A percentile compares a stretch with the other conserved stretches of the same genome.
phyloP scores from a whole-genome alignment of 2,888 invertebrate species.

The Ichneumoninae sp. region DNA sequence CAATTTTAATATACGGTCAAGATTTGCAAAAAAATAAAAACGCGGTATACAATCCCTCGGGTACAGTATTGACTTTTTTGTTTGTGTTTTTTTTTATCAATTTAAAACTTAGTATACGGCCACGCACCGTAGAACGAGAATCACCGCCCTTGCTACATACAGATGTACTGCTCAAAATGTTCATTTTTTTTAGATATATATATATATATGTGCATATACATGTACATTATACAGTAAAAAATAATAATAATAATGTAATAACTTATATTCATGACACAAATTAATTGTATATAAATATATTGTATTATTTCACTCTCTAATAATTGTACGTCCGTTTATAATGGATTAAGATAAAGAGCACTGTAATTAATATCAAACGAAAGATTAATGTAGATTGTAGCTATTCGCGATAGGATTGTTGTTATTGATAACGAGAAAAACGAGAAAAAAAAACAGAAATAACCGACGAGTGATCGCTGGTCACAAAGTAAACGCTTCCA shows the following conservation, averaged over 20 bases:
- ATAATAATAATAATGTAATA: conserved; percentile 72
- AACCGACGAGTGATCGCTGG: conserved; percentile 11
- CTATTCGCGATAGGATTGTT: conserved; percentile 2
- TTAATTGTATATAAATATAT: conserved; percentile 76
- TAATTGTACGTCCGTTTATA: conserved; percentile 42
- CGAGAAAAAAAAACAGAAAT: background rate
- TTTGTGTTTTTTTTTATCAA: conserved; percentile 15
- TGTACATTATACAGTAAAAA: conserved; percentile 56
- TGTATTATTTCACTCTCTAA: conserved; percentile 54
- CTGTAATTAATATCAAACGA: conserved; percentile 75
- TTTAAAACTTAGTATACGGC: conserved; percentile 12
- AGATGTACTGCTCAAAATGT: conserved; percentile 77
- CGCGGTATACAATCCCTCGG: conserved; percentile 33
- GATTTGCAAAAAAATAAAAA: background rate
- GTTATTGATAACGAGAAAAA: conserved; percentile 1
- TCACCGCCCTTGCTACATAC: conserved; percentile 63
- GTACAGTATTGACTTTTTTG: conserved; percentile 36
- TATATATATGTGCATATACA: conserved; percentile 65
- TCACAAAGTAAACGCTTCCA: background rate
- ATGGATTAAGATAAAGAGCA: conserved; percentile 28
- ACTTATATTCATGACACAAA: conserved; percentile 79
- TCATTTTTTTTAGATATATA: conserved; percentile 70
- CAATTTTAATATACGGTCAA: conserved; percentile 14
- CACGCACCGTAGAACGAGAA: conserved; percentile 17
- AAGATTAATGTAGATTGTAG: conserved; percentile 54